A percentile compares a stretch with the other conserved stretches of the same genome.
These are phyloP conservation scores for Troilus luridus DNA, from an alignment of 2,888 invertebrate genomes.

Conservation along the genomic window DNA sequence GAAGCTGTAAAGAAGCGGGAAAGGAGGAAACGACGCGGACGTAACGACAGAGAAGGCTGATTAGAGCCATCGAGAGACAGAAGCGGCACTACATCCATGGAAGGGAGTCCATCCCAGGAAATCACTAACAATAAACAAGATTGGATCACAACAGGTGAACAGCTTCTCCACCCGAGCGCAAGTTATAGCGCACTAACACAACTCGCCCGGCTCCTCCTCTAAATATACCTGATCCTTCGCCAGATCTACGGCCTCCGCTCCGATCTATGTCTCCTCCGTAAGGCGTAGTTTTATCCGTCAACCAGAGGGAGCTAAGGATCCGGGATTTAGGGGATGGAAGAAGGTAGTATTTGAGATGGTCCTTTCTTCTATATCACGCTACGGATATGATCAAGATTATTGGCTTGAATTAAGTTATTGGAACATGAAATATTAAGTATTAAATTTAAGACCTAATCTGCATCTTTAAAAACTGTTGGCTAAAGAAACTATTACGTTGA, in stretches of 20 bases:
- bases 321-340: background rate
- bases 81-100: background rate
- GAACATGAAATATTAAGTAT: too few species aligned
- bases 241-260: background rate
- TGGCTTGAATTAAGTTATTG: too few species aligned
- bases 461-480: too few species aligned
- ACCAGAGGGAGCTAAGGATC: background rate
- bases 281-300: background rate
- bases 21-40: conserved; percentile 27
- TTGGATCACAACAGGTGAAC: conserved; percentile 48
- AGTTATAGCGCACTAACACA: conserved; percentile 40
- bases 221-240: conserved; percentile 42
- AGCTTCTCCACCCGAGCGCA: background rate
- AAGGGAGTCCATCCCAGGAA: conserved; percentile 7
- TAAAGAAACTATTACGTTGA: too few species aligned
- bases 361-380: too few species aligned
- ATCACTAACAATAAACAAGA: conserved; percentile 49
- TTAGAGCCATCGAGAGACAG: conserved; percentile 6
- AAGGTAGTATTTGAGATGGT: background rate
- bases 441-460: too few species aligned
- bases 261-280: background rate
- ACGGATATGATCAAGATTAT: too few species aligned
- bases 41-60: background rate
- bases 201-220: conserved; percentile 4
- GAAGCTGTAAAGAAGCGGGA: conserved; percentile 3